Conservation (phyloP, 2,888 invertebrate species). For the Schizotus pectinicornis region DNA sequence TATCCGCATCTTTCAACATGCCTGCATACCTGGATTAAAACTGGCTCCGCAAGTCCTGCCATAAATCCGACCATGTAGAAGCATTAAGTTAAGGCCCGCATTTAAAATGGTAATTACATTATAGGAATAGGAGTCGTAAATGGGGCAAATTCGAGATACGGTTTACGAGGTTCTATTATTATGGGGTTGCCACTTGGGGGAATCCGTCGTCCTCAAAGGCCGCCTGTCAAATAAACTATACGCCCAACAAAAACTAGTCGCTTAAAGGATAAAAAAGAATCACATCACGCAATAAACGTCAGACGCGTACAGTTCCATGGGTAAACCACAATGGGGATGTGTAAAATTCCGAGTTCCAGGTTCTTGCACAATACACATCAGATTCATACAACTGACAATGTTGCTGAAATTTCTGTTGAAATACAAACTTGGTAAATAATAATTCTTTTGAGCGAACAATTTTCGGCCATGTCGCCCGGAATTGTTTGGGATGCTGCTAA, state of each 20-base stretch:
- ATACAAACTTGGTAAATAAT: constrained; percentile 26
- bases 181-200: constrained; percentile 29
- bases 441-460: constrained; percentile 21
- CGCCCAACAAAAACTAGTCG: constrained; percentile 42
- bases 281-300: constrained; percentile 46
- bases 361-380: constrained; percentile 35
- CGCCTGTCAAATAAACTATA: constrained; percentile 45
- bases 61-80: constrained; percentile 24
- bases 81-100: constrained; percentile 16
- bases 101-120: constrained; percentile 40
- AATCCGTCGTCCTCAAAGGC: constrained; percentile 35
- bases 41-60: constrained; percentile 12
- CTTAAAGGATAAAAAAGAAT: constrained; percentile 43
- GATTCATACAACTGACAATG: constrained; percentile 34
- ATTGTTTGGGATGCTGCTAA: constrained; percentile 1
- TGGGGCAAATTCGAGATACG: constrained; percentile 36
- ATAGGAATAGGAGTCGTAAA: constrained; percentile 33
- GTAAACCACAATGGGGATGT: constrained; percentile 38
- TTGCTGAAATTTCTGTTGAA: constrained; percentile 27
- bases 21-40: constrained; percentile 13
- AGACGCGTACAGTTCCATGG: constrained; percentile 39
- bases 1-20: constrained; percentile 7
- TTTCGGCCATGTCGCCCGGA: background rate
- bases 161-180: constrained; percentile 31
- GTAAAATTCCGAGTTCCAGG: constrained; percentile 39